These are phyloP conservation scores for Centropus unirufus DNA, from an alignment of 2,113 vertebrate species.

Conservation along the genomic window DNA sequence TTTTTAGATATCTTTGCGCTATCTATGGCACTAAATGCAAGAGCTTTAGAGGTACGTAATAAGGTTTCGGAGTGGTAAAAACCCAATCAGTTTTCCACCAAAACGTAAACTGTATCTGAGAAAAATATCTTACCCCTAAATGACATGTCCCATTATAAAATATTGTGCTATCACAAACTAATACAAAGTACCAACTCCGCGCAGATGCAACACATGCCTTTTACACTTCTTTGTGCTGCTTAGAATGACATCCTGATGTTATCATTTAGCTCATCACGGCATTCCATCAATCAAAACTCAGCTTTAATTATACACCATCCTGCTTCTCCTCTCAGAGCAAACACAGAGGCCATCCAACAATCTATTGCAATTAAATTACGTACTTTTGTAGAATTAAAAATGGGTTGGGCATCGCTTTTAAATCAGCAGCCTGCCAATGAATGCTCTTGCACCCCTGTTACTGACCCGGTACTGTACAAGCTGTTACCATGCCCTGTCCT, in stretches of 20 bases:
- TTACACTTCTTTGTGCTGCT: not conserved
- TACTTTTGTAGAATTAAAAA: constrained; percentile 58
- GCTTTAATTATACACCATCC: constrained; percentile 28
- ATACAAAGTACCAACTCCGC: not conserved
- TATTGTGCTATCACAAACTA: not conserved
- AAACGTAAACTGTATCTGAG: not conserved
- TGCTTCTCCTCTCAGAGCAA: not conserved
- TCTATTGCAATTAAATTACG: constrained; percentile 35
- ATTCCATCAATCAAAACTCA: constrained; percentile 55
- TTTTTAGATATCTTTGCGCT: not conserved
- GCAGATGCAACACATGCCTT: not conserved
- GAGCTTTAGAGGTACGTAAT: not conserved
- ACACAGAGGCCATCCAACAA: not conserved
- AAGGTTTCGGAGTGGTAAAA: not conserved
- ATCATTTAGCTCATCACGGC: constrained; percentile 13
- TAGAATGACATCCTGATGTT: not conserved
- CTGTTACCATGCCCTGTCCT: constrained; percentile 78
- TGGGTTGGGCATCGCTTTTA: constrained; percentile 54
- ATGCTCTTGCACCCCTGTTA: constrained; percentile 74
- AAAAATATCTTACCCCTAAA: not conserved
- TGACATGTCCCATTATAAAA: not conserved
- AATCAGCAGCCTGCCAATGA: constrained; percentile 77
- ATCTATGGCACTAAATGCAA: not conserved
- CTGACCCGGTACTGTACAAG: constrained; percentile 75
- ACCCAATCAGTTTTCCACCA: not conserved